Evolutionary conservation across 2,113 vertebrate genomes (phyloP).

Genomic region (Spermophilus dauricus): DNA sequence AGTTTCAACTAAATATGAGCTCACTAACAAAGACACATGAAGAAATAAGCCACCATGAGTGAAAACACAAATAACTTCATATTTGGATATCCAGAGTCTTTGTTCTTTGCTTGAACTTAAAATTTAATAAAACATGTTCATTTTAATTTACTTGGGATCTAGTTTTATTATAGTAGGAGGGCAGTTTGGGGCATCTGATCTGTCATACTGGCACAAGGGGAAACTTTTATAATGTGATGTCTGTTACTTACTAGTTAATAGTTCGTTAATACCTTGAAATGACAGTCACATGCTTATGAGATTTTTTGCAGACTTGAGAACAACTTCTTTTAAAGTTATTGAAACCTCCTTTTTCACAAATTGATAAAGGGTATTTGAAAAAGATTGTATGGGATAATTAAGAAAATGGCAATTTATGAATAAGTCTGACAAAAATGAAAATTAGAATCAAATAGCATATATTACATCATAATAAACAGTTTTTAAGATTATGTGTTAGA

Average conservation of each 20-base stretch:
- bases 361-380: slow-evolving; percentile 34
- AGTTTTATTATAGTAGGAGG: slow-evolving; percentile 7
- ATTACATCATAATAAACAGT: background rate
- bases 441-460: background rate
- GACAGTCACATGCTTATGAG: background rate
- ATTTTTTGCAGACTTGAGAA: slow-evolving; percentile 27
- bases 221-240: background rate
- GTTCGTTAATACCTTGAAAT: slow-evolving; percentile 40
- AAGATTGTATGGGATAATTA: slow-evolving; percentile 43
- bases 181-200: background rate
- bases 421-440: slow-evolving; percentile 39
- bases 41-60: background rate
- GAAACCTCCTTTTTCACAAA: background rate
- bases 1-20: slow-evolving; percentile 7
- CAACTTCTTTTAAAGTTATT: slow-evolving; percentile 40
- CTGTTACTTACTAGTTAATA: slow-evolving; percentile 36
- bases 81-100: slow-evolving; percentile 56
- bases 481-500: slow-evolving; percentile 33
- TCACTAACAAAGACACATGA: slow-evolving; percentile 34
- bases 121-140: slow-evolving; percentile 50
- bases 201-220: background rate
- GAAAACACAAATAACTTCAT: slow-evolving; percentile 45
- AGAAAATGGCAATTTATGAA: slow-evolving; percentile 36
- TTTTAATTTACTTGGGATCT: slow-evolving; percentile 46
- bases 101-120: slow-evolving; percentile 64